Conservation (phyloP, 2,797 vertebrate species). For the Intellagama lesueurii region DNA sequence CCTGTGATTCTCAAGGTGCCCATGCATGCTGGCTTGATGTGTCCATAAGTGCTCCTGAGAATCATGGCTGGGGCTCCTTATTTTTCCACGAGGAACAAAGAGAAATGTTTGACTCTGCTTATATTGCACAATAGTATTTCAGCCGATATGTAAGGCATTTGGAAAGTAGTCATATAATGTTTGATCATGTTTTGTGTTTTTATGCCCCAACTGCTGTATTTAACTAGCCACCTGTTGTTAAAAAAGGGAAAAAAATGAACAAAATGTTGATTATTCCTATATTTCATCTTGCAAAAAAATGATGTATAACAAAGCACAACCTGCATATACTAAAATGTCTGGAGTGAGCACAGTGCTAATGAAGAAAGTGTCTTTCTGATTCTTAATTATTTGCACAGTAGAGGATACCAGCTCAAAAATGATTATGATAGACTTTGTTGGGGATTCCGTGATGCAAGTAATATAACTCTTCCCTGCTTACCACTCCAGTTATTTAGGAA, state of each 20-base stretch:
- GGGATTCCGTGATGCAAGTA: no score
- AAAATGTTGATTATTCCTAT: background rate
- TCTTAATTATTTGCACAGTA: background rate
- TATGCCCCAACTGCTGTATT: background rate
- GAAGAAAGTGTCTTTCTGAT: background rate
- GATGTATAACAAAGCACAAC: background rate
- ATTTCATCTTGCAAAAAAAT: slow-evolving; percentile 3
- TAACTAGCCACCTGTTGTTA: background rate
- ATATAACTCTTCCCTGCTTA: background rate
- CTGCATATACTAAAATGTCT: background rate
- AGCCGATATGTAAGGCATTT: background rate
- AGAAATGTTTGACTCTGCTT: no score
- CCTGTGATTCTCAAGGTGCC: no score
- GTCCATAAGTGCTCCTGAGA: no score
- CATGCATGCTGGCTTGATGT: no score
- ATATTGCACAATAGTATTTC: no score
- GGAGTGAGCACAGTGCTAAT: background rate
- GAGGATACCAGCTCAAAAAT: background rate
- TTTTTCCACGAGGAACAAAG: no score
- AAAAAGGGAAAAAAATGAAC: background rate
- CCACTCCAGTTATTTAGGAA: background rate
- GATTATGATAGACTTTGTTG: background rate
- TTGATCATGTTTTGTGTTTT: slow-evolving; percentile 10
- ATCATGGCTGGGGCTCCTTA: no score
- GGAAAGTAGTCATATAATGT: background rate